phyloP scores from a whole-genome alignment of 2,113 vertebrate genomes.

The Sisor rabdophorus region DNA sequence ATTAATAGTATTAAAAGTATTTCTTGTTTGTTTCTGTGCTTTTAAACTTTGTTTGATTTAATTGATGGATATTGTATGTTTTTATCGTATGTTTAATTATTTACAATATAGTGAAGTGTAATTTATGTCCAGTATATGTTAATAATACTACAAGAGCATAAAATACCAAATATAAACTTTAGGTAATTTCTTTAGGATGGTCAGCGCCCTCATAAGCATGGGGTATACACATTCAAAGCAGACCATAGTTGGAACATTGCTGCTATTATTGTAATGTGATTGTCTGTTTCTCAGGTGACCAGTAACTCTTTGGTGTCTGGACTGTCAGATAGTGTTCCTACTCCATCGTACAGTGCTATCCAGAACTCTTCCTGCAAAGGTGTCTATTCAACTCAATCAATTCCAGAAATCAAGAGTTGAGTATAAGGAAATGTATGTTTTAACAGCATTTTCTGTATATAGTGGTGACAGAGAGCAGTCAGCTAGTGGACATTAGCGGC shows the following conservation, averaged over 20 bases:
- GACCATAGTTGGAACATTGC: slow-evolving; percentile 4
- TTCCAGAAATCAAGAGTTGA: neutral
- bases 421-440: neutral
- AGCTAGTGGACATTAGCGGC: slow-evolving; percentile 79
- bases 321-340: slow-evolving; percentile 52
- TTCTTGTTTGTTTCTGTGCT: neutral
- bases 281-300: slow-evolving; percentile 52
- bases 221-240: neutral
- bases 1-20: too few species aligned
- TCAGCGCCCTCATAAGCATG: neutral
- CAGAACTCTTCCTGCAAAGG: slow-evolving; percentile 40
- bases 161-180: neutral
- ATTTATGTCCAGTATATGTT: too few species aligned
- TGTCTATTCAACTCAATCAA: neutral
- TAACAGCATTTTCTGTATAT: slow-evolving; percentile 37
- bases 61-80: too few species aligned
- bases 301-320: slow-evolving; percentile 58
- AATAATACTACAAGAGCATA: too few species aligned
- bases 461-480: slow-evolving; percentile 81
- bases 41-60: too few species aligned
- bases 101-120: too few species aligned
- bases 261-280: neutral
- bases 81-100: too few species aligned
- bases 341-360: slow-evolving; percentile 48
- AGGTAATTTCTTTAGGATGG: neutral